Evolutionary conservation across 2,888 invertebrate genomes (phyloP), one percentile per base, ranked within the genome.

Genomic region (Drosophila prostipennis): DNA sequence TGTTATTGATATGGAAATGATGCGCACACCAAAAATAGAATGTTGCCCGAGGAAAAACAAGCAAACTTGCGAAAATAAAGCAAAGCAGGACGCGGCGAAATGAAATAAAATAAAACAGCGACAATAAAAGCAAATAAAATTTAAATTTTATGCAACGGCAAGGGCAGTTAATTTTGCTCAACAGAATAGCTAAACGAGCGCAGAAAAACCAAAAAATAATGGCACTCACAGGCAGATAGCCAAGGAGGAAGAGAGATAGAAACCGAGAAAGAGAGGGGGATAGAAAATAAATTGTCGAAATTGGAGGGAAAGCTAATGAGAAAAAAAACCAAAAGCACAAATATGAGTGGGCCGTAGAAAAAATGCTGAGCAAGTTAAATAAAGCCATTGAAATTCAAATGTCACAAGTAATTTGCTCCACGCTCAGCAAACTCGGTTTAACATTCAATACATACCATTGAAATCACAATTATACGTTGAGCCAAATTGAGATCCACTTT

Each of bases 1-100:
- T 77, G 86, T 82, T 80, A 81, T 86, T 83, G 83, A 86, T 78
- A 81, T 86, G 80, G 80, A 81, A 86, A 81, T 86, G 70, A 78
- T 61, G 59, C 54, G 58, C 70, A 52, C 34, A 26, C 45, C 56
- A 51, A 68, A 61, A 55, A 55, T 29, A 40, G 43, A 43, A 57
- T 55, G 34, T 42, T 42, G 26, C 16, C 14, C 32, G 4, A 37
- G 37, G 32, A 59, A 48, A 55, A 49, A 49, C 39, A 56, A 63
- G 45, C 43, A 52, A 42, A 34, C 32, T 46, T 40, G 60, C 57
- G 39, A 57, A 60, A 76, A 46, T 69, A 36, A 56, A 56, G 60
- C 60, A 64, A 23, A 46, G 45, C 45, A 19, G 53, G 53, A 14
- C 36, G 19, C 36, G 59, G 13, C 58, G 23, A 63, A 40, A 52